These are phyloP conservation scores for Drosophila fuyamai DNA, from an alignment of 1,140 invertebrate species.

Conservation along the genomic window DNA sequence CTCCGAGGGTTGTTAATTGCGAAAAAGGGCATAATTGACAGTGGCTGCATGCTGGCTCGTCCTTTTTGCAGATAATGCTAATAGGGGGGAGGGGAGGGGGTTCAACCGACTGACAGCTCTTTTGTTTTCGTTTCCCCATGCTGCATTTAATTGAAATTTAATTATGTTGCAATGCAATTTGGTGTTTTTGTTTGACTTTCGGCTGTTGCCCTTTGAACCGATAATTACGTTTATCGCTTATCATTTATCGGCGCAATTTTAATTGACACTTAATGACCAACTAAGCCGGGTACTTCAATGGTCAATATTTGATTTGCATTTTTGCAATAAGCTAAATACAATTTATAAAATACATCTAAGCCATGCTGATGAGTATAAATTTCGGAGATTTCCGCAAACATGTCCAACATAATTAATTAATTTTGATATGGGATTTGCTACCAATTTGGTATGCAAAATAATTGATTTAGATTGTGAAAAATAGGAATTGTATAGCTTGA, in stretches of 20 bases:
- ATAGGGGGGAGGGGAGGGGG: constrained; percentile 24
- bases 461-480: neutral
- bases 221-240: constrained; percentile 56
- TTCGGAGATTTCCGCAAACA: constrained; percentile 1
- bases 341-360: neutral
- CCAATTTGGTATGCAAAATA: neutral
- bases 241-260: constrained; percentile 54
- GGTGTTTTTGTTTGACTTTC: constrained; percentile 43
- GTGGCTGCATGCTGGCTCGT: constrained; percentile 49
- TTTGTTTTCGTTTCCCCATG: constrained; percentile 32
- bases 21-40: constrained; percentile 74
- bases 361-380: neutral
- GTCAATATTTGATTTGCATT: constrained; percentile 44
- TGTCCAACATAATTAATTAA: neutral
- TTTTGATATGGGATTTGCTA: neutral
- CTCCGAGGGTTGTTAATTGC: constrained; percentile 64
- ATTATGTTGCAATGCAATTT: constrained; percentile 55
- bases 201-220: constrained; percentile 39
- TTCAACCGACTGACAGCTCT: constrained; percentile 17
- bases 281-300: constrained; percentile 38
- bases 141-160: constrained; percentile 76
- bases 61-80: constrained; percentile 61
- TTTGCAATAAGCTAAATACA: neutral
- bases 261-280: constrained; percentile 70
- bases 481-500: no score